Conservation (phyloP, 2,113 vertebrate species). For the Paradisaea rubra region DNA sequence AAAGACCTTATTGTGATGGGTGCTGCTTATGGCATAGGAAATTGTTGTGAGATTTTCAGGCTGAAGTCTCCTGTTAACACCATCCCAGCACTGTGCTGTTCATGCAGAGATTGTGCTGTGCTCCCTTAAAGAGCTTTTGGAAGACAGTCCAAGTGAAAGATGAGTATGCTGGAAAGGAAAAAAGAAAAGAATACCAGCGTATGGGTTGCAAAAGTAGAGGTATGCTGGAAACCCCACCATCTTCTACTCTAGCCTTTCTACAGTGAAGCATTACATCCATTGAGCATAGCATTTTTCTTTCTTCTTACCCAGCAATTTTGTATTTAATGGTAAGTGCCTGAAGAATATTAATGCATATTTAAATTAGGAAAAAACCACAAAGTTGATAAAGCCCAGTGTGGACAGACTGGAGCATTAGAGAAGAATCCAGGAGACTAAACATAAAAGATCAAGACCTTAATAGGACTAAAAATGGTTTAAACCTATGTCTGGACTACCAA, state of each 20-base stretch:
- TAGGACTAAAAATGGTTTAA: not conserved
- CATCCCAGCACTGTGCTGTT: not conserved
- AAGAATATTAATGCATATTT: not conserved
- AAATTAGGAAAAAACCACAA: not conserved
- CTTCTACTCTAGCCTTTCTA: not conserved
- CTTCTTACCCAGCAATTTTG: not conserved
- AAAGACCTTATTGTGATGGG: slow-evolving; percentile 47
- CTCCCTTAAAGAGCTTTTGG: not conserved
- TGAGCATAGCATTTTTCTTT: not conserved
- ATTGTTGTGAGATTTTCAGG: not conserved
- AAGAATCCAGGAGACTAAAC: not conserved
- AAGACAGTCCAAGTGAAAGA: not conserved
- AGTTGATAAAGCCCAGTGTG: not conserved
- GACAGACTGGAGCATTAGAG: not conserved
- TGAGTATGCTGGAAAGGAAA: not conserved
- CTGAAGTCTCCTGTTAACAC: not conserved
- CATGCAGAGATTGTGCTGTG: not conserved
- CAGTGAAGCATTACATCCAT: not conserved
- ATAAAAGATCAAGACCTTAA: not conserved
- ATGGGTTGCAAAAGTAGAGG: not conserved
- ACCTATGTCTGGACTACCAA: slow-evolving; percentile 4
- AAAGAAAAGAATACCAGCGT: not conserved
- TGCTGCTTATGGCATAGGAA: slow-evolving; percentile 1
- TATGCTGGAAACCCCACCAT: not conserved
- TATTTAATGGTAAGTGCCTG: not conserved